These are phyloP conservation scores for Epistrophe eligans DNA, from an alignment of 2,888 invertebrate species.

Conservation along the genomic window DNA sequence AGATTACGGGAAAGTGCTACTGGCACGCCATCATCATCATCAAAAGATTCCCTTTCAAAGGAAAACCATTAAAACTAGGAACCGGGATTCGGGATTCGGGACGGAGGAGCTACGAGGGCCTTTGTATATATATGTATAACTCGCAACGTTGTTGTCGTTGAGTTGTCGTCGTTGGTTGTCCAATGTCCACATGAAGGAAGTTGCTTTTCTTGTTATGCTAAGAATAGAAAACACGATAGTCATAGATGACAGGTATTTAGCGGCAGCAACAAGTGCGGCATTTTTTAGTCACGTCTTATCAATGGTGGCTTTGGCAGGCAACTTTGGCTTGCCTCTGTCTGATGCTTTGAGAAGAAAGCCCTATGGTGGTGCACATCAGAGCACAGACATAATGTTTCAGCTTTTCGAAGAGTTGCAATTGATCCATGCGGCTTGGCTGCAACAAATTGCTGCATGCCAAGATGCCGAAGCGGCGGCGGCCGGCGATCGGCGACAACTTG, in stretches of 20 bases:
- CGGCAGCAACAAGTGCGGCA: conserved; percentile 62
- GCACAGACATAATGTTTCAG: conserved; percentile 63
- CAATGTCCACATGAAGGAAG: conserved; percentile 22
- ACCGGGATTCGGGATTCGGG: not conserved
- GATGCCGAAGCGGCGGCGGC: conserved; percentile 14
- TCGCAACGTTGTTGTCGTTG: not conserved
- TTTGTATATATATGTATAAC: not conserved
- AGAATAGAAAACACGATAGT: conserved; percentile 62
- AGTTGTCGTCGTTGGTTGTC: conserved; percentile 2
- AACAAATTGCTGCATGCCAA: conserved; percentile 56
- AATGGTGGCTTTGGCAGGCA: conserved; percentile 29
- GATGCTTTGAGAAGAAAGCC: conserved; percentile 24
- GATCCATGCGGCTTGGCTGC: conserved; percentile 44
- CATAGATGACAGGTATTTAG: conserved; percentile 73
- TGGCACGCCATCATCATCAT: conserved; percentile 31
- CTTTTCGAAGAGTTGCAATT: conserved; percentile 42
- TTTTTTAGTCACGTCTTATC: conserved; percentile 69
- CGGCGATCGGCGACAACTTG: conserved; percentile 69
- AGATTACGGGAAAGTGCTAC: conserved; percentile 66
- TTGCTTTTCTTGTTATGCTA: conserved; percentile 59
- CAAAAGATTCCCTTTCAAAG: conserved; percentile 72
- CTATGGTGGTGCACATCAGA: conserved; percentile 29
- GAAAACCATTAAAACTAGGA: not conserved
- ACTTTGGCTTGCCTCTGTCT: conserved; percentile 24
- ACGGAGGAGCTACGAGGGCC: not conserved